These are phyloP conservation scores for Huso huso DNA, from an alignment of 2,797 vertebrate genomes.

Conservation along the genomic window DNA sequence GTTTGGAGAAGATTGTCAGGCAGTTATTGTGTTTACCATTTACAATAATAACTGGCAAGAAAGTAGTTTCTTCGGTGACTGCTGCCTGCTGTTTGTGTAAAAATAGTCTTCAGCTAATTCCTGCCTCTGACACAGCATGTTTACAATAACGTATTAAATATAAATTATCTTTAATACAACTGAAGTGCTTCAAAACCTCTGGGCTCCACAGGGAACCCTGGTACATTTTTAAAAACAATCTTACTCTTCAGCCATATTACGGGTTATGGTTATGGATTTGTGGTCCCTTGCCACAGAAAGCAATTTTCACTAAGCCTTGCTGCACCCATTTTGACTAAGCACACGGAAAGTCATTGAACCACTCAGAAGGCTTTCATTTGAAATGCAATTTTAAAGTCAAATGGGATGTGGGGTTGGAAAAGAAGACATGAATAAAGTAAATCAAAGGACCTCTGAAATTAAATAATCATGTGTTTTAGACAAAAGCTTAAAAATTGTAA, in stretches of 20 bases:
- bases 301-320: constrained; percentile 4
- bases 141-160: background rate
- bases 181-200: background rate
- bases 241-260: background rate
- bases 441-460: background rate
- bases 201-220: background rate
- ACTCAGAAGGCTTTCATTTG: constrained; percentile 2
- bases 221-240: background rate
- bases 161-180: background rate
- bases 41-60: too few species aligned
- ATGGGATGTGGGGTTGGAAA: background rate
- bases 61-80: background rate
- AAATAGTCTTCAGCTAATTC: background rate
- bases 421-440: background rate
- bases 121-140: background rate
- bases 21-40: too few species aligned
- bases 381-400: constrained; percentile 4
- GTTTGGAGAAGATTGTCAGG: too few species aligned
- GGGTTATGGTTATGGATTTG: background rate
- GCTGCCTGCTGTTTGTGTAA: background rate
- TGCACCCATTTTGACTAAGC: background rate
- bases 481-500: background rate
- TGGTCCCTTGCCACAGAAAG: background rate
- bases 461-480: background rate
- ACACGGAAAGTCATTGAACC: background rate